Percentiles rank a stretch among this genome's conserved stretches.
Evolutionary conservation across 2,113 vertebrate genomes (phyloP).

Genomic region (Amphiprion percula): DNA sequence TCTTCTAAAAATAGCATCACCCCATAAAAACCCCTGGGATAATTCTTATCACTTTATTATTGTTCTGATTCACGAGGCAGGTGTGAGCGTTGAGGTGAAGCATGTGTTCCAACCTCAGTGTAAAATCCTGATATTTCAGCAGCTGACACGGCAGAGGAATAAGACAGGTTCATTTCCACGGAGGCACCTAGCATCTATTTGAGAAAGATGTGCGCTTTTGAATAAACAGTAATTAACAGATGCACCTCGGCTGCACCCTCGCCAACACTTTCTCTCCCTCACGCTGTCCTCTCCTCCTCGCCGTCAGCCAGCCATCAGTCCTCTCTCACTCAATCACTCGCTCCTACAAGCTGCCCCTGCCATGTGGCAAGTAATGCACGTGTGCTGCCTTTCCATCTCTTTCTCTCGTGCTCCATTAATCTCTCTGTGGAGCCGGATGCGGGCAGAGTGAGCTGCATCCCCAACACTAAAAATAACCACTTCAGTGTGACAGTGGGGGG

Average conservation of each 20-base stretch:
- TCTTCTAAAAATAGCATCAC: slow-evolving; percentile 61
- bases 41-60: slow-evolving; percentile 38
- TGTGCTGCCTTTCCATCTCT: slow-evolving; percentile 77
- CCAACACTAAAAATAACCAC: slow-evolving; percentile 86
- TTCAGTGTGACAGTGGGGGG: slow-evolving; percentile 77
- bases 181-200: slow-evolving; percentile 16
- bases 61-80: slow-evolving; percentile 35
- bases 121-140: slow-evolving; percentile 42
- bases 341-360: slow-evolving; percentile 62
- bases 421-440: slow-evolving; percentile 78
- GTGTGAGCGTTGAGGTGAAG: slow-evolving; percentile 15
- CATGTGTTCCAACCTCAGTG: slow-evolving; percentile 42
- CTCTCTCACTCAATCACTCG: slow-evolving; percentile 55
- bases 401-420: slow-evolving; percentile 84
- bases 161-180: slow-evolving; percentile 5
- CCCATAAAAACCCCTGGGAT: slow-evolving; percentile 35
- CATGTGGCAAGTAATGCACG: slow-evolving; percentile 80
- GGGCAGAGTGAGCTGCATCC: slow-evolving; percentile 78
- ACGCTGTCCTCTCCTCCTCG: slow-evolving; percentile 41
- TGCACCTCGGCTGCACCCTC: slow-evolving; percentile 37
- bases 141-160: slow-evolving; percentile 10
- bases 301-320: slow-evolving; percentile 25
- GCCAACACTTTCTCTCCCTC: slow-evolving; percentile 30
- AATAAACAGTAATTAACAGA: slow-evolving; percentile 47
- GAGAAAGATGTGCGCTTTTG: slow-evolving; percentile 15